phyloP scores from a whole-genome alignment of 1,140 invertebrate genomes.

The Mya arenaria region DNA sequence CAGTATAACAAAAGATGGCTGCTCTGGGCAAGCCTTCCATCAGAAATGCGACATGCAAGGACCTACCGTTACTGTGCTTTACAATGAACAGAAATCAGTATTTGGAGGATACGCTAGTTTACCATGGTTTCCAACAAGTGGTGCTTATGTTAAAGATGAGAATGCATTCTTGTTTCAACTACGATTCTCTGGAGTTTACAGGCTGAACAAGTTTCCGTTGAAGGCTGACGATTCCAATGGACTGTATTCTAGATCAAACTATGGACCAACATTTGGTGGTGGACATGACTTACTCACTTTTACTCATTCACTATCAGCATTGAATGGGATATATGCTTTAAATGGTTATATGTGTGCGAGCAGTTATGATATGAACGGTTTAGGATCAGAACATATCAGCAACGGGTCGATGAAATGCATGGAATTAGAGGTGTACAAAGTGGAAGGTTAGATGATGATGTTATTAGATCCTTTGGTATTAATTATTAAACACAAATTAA shows the following conservation, averaged over 20 bases:
- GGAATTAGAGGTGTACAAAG: neutral
- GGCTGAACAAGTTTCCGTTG: neutral
- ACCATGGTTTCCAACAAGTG: conserved; percentile 16
- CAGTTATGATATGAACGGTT: neutral
- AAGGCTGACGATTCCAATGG: too few relatives aligned
- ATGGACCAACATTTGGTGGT: conserved; percentile 42
- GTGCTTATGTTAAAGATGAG: conserved; percentile 30
- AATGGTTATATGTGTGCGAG: neutral
- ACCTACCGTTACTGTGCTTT: conserved; percentile 53
- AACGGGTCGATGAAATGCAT: neutral
- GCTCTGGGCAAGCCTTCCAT: conserved; percentile 36
- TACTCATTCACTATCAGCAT: neutral
- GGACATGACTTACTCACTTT: conserved; percentile 41
- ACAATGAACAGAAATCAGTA: conserved; percentile 44
- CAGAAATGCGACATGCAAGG: conserved; percentile 47
- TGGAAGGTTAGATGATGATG: neutral
- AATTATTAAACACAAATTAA: too few relatives aligned
- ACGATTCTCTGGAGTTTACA: neutral
- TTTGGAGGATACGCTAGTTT: conserved; percentile 56
- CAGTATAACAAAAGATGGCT: conserved; percentile 45
- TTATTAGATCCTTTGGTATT: too few relatives aligned
- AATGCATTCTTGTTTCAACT: conserved; percentile 56
- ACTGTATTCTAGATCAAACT: neutral
- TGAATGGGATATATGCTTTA: neutral
- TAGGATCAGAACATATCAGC: neutral